Evolutionary conservation across 2,797 vertebrate species (phyloP), one percentile per base, ranked within the genome.

Genomic region (Aphelocoma californica): DNA sequence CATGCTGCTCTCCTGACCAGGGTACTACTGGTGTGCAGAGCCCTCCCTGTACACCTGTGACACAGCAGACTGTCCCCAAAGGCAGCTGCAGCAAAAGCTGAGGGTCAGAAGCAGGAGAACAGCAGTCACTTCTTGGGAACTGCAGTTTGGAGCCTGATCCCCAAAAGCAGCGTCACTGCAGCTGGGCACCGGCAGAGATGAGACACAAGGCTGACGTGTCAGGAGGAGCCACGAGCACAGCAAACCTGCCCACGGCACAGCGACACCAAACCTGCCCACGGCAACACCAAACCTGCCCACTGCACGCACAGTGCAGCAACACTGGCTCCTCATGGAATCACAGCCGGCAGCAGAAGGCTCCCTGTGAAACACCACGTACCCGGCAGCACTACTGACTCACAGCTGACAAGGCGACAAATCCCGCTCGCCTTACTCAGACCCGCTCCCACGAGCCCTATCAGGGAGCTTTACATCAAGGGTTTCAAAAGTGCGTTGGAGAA

Each of bases 391-490:
- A 87, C 89, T 92, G 80, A 95, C 71, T 91, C 95, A 95, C 86
- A 16, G 88, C 93, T 75, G 73, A 92, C 88, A 90, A 48, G 70
- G 88, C 38, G 70, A 83, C 83, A 92, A 75, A 92, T 73, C 92
- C 92, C 16, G 90, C 92, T 91, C 9, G 67, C 88, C 92, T 91
- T 95, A 93, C 88, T 94, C 93, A 95, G 79, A 83, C 18, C 82
- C 16, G 72, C 90, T 94, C 90, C 95, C 94, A 96, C 82, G 3
- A 73, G 81, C 75, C 18, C 2, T 14, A 12, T 6, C 62, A 15
- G 50, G 66, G 82, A 80, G 71, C 79, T 50, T 40, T n/a, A 32
- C 88, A 73, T 12, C 28, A 54, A 23, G 62, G 21, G n/a, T 65
- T 45, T 31, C 45, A 47, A 44, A 48, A 47, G 47, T 1, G 12